Percentiles rank a stretch among this genome's conserved stretches.
Conservation (phyloP, 2,113 vertebrate species). For the Atlantisia rogersi region DNA sequence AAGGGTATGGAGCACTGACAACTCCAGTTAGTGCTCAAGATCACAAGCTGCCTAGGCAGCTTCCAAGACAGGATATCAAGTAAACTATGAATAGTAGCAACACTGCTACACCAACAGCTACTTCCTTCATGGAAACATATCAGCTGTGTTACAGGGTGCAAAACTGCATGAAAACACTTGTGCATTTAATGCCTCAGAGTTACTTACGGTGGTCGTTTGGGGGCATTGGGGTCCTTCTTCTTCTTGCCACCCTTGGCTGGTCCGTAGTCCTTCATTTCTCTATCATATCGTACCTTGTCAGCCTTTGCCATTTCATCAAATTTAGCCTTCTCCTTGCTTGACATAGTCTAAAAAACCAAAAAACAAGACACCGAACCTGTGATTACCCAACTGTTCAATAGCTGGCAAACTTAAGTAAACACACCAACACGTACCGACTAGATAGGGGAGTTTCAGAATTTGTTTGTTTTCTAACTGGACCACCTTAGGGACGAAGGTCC, state of each 20-base stretch:
- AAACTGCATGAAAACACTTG: neutral
- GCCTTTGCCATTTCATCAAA: constrained; percentile 91
- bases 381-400: constrained; percentile 38
- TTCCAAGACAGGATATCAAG: neutral
- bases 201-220: constrained; percentile 88
- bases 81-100: neutral
- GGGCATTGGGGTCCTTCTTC: constrained; percentile 90
- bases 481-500: constrained; percentile 21
- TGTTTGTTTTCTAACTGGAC: constrained; percentile 26
- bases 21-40: neutral
- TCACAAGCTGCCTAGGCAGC: neutral
- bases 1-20: neutral
- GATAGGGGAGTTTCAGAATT: neutral
- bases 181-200: neutral
- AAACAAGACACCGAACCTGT: neutral
- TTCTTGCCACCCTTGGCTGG: constrained; percentile 86
- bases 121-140: neutral
- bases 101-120: neutral
- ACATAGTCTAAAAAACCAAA: constrained; percentile 81
- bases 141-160: neutral
- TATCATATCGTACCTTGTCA: constrained; percentile 88
- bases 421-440: neutral
- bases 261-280: constrained; percentile 89
- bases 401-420: constrained; percentile 35
- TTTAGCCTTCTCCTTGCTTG: constrained; percentile 86